These are phyloP conservation scores for Mesorhabditis spiculigera DNA, from an alignment of 2,888 invertebrate genomes.

Conservation along the genomic window DNA sequence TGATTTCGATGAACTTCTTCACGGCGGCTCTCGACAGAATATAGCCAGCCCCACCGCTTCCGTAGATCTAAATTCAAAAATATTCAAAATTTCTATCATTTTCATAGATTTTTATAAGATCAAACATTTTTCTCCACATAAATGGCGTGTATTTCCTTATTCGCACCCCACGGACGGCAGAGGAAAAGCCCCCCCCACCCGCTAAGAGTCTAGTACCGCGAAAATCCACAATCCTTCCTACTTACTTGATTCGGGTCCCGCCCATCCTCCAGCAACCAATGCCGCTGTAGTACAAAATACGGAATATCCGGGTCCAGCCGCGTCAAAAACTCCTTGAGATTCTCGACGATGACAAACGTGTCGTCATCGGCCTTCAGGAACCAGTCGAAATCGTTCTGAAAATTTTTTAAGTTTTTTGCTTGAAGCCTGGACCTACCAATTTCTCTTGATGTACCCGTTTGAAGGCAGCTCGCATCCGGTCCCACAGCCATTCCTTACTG, in stretches of 20 bases:
- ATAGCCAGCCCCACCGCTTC: slow-evolving; percentile 3
- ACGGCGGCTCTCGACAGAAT: background rate
- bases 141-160: no score
- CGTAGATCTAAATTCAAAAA: background rate
- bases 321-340: slow-evolving; percentile 66
- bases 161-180: no score
- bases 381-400: slow-evolving; percentile 62
- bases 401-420: background rate
- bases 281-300: background rate
- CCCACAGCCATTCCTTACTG: slow-evolving; percentile 2
- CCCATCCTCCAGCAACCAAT: slow-evolving; percentile 4
- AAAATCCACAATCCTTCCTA: no score
- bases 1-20: slow-evolving; percentile 4
- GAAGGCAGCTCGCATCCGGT: slow-evolving; percentile 1
- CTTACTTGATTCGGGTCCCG: slow-evolving; percentile 4
- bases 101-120: background rate
- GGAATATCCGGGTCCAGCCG: background rate
- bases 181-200: no score
- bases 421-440: background rate
- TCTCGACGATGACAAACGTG: slow-evolving; percentile 91
- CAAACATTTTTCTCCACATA: background rate
- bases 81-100: background rate
- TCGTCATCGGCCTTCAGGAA: slow-evolving; percentile 97
- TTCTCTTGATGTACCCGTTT: slow-evolving; percentile 1
- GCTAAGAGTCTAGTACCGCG: no score